phyloP scores from a whole-genome alignment of 2,888 invertebrate genomes.

The Melinaea marsaeus region DNA sequence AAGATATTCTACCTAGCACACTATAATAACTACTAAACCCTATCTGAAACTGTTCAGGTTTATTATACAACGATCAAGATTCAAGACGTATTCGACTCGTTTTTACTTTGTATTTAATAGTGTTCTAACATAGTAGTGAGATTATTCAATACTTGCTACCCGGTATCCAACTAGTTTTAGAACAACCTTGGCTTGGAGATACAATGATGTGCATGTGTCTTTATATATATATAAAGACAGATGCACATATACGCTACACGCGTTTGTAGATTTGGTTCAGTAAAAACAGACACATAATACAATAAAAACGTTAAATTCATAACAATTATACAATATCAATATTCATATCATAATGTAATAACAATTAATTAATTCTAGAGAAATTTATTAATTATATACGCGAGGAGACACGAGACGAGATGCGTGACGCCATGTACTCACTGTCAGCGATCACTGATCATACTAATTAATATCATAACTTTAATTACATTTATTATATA shows the following conservation, averaged over 20 bases:
- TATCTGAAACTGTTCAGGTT: no score
- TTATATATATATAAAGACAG: no score
- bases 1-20: no score
- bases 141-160: not conserved
- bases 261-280: no score
- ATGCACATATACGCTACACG: no score
- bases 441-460: slow-evolving; percentile 23
- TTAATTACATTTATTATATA: slow-evolving; percentile 18
- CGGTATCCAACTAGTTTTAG: not conserved
- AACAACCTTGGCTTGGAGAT: slow-evolving; percentile 1
- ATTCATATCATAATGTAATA: no score
- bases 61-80: no score
- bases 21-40: no score
- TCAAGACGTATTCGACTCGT: not conserved
- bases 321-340: no score
- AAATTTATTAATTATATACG: slow-evolving; percentile 26
- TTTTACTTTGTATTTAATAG: not conserved
- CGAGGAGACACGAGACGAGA: slow-evolving; percentile 17
- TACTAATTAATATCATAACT: slow-evolving; percentile 21
- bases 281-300: no score
- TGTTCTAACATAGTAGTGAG: not conserved
- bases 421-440: slow-evolving; percentile 22
- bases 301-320: no score
- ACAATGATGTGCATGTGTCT: not conserved
- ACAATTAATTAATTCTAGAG: slow-evolving; percentile 23